Conservation (phyloP, 2,888 invertebrate genomes). For the Parascotia fuliginaria region DNA sequence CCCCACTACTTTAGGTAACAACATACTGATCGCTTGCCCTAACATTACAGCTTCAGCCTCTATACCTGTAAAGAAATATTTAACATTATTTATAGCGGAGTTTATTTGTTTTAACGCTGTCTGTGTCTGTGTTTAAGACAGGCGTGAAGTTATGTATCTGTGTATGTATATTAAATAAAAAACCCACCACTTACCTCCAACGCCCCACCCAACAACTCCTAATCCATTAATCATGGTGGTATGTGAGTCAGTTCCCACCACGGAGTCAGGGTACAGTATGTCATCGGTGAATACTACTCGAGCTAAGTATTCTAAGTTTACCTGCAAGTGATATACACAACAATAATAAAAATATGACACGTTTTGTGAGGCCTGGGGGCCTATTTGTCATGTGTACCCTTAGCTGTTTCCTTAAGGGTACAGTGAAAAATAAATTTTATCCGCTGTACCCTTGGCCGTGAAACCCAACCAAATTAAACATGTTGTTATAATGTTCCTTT, state of each 20-base stretch:
- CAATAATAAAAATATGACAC: neutral
- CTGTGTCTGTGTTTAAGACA: too few species aligned
- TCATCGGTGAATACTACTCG: conserved; percentile 92
- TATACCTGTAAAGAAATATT: conserved; percentile 87
- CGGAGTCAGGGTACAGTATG: conserved; percentile 93
- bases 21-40: conserved; percentile 98
- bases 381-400: too few species aligned
- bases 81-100: too few species aligned
- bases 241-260: conserved; percentile 99
- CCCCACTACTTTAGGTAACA: conserved; percentile 97
- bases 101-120: too few species aligned
- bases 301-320: conserved; percentile 96
- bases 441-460: too few species aligned
- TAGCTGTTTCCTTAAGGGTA: too few species aligned
- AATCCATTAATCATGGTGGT: conserved; percentile 99
- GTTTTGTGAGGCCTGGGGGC: too few species aligned
- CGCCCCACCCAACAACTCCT: conserved; percentile 98
- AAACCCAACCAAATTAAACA: too few species aligned
- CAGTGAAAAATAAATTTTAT: too few species aligned
- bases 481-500: too few species aligned
- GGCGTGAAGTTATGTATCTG: too few species aligned
- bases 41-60: conserved; percentile 99
- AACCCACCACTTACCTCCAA: conserved; percentile 89
- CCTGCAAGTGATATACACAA: conserved; percentile 85
- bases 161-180: neutral